These are phyloP conservation scores for Enteromius thamalakanensis DNA, from an alignment of 2,797 vertebrate species.

Conservation along the genomic window DNA sequence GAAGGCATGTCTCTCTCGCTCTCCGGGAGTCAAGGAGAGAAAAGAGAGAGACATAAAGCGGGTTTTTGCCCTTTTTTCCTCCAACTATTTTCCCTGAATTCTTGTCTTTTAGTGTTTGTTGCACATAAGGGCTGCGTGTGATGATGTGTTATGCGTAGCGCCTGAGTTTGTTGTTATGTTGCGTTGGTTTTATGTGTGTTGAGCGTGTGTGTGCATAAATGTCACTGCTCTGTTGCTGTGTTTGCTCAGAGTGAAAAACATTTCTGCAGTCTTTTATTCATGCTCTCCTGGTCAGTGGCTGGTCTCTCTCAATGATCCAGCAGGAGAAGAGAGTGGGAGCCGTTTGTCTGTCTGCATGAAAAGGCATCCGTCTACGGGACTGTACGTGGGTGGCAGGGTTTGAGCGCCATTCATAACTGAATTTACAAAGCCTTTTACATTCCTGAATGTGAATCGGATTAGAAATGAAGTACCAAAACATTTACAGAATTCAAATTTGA, in stretches of 20 bases:
- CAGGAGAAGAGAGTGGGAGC: conserved; percentile 8
- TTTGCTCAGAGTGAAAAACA: conserved; percentile 17
- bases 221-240: conserved; percentile 15
- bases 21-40: conserved; percentile 39
- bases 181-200: conserved; percentile 10
- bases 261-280: conserved; percentile 6
- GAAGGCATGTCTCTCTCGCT: conserved; percentile 62
- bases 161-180: conserved; percentile 11
- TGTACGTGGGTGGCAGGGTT: conserved; percentile 35
- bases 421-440: conserved; percentile 41
- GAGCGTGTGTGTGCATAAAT: conserved; percentile 29
- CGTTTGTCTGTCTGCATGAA: conserved; percentile 24
- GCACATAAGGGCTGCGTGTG: conserved; percentile 27
- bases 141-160: conserved; percentile 20
- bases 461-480: background rate
- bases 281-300: conserved; percentile 6
- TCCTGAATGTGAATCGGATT: background rate
- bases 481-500: background rate
- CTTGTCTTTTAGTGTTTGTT: conserved; percentile 33
- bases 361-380: conserved; percentile 25
- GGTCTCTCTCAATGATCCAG: conserved; percentile 34
- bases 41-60: conserved; percentile 42
- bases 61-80: conserved; percentile 33
- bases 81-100: conserved; percentile 25
- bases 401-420: conserved; percentile 18